Evolutionary conservation across 2,888 invertebrate species (phyloP).

Genomic region (Papilio elwesi): DNA sequence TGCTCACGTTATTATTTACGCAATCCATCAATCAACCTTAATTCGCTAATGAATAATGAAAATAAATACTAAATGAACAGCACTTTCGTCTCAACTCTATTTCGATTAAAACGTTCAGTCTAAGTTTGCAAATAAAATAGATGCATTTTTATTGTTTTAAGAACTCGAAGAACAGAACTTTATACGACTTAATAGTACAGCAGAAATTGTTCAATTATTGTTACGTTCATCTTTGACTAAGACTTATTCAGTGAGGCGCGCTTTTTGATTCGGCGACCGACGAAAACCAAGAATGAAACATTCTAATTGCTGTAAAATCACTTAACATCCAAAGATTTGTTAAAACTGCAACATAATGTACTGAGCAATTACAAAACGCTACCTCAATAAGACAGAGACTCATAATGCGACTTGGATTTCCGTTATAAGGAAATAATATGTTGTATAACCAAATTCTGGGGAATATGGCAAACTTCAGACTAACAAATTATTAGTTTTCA

Average conservation of each 20-base stretch:
- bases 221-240: background rate
- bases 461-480: background rate
- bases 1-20: no score
- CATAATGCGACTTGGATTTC: no score
- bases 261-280: background rate
- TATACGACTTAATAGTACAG: background rate
- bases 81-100: no score
- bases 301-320: background rate
- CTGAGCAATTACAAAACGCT: background rate
- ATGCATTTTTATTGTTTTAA: no score
- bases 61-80: no score
- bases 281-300: background rate
- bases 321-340: background rate
- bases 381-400: no score
- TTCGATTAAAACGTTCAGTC: no score
- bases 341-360: background rate
- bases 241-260: background rate
- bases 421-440: no score
- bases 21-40: no score
- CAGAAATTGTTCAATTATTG: background rate
- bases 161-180: no score
- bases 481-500: constrained; percentile 9
- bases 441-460: background rate
- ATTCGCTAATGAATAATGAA: no score
- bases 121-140: no score